Percentiles rank a stretch among this genome's conserved stretches.
Conservation (phyloP, 1,140 invertebrate genomes). For the Drosophila setifemur region DNA sequence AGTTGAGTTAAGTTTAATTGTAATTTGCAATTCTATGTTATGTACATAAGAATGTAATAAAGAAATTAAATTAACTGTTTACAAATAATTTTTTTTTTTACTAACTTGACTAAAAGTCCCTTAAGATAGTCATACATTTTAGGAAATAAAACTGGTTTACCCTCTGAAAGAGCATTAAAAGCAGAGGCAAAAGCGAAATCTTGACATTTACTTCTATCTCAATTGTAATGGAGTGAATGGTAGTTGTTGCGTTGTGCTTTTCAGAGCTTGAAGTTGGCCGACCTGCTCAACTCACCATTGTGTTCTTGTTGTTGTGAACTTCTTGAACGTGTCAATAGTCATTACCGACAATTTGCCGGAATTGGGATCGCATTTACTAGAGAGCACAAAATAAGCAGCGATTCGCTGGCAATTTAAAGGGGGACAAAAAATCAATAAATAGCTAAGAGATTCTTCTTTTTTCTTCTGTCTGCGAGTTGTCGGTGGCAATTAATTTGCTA, state of each 20-base stretch:
- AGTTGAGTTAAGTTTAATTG: too few species aligned
- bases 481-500: slow-evolving; percentile 71
- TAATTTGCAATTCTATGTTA: too few species aligned
- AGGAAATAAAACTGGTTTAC: too few species aligned
- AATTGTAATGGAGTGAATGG: slow-evolving; percentile 36
- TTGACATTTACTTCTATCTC: slow-evolving; percentile 38
- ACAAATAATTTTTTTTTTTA: too few species aligned
- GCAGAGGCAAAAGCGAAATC: slow-evolving; percentile 24
- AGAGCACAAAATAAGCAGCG: neutral
- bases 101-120: neutral
- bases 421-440: slow-evolving; percentile 63
- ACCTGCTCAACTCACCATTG: slow-evolving; percentile 4
- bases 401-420: neutral
- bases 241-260: slow-evolving; percentile 42
- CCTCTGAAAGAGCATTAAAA: slow-evolving; percentile 6
- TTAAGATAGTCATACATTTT: neutral
- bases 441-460: slow-evolving; percentile 45
- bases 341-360: slow-evolving; percentile 32
- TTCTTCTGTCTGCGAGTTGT: slow-evolving; percentile 37
- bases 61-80: too few species aligned
- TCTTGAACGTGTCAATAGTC: slow-evolving; percentile 43
- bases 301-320: slow-evolving; percentile 3
- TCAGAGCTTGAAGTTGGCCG: slow-evolving; percentile 60
- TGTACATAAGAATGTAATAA: too few species aligned
- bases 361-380: slow-evolving; percentile 14